phyloP scores from a whole-genome alignment of 2,797 vertebrate species.

The Rhadinocentrus ornatus region DNA sequence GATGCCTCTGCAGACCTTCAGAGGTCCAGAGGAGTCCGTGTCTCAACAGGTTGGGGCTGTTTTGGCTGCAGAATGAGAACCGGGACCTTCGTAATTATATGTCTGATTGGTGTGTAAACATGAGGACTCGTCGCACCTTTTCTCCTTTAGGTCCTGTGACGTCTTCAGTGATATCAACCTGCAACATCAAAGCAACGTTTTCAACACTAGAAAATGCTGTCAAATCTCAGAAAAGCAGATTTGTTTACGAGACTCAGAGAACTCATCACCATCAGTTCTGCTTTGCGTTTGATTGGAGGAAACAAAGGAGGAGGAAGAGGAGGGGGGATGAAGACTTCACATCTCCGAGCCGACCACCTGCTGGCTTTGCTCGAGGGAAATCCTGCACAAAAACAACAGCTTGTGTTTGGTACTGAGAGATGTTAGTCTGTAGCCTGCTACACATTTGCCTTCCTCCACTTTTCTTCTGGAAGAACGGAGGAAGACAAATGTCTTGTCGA shows the following conservation, averaged over 20 bases:
- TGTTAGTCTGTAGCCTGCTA: no score
- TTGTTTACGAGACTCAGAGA: background rate
- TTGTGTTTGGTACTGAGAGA: background rate
- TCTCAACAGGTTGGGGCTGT: no score
- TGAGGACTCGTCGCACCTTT: conserved; percentile 38
- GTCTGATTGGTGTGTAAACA: no score
- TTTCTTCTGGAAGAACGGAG: no score
- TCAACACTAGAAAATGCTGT: no score
- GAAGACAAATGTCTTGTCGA: no score
- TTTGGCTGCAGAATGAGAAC: no score
- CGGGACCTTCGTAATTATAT: no score
- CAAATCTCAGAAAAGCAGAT: background rate
- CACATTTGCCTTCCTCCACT: no score
- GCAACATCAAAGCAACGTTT: background rate
- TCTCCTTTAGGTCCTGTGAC: conserved; percentile 62
- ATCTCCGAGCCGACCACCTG: conserved; percentile 30
- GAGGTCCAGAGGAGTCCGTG: no score
- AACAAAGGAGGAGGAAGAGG: conserved; percentile 71
- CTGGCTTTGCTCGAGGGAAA: conserved; percentile 24
- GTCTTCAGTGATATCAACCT: conserved; percentile 65
- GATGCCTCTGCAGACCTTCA: no score
- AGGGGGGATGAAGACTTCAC: conserved; percentile 56
- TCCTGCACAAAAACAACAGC: conserved; percentile 28
- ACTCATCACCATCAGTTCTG: conserved; percentile 61
- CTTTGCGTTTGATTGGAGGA: conserved; percentile 58